Conservation (phyloP, 2,888 invertebrate genomes). For the Myopa testacea region DNA sequence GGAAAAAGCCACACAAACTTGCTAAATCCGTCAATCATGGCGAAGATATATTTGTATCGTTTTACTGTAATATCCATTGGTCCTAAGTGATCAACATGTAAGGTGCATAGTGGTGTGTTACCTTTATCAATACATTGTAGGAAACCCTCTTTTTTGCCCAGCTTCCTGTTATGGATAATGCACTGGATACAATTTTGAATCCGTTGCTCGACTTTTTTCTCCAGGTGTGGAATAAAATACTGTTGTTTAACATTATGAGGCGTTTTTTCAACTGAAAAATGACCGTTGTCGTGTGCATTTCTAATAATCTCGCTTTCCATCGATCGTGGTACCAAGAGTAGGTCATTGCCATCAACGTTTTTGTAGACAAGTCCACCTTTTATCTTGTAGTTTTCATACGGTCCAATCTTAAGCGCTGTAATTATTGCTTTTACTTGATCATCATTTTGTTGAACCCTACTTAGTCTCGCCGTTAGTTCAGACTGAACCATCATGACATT, state of each 20-base stretch:
- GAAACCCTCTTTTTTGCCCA: background rate
- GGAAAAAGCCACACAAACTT: no score
- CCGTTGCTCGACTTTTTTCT: background rate
- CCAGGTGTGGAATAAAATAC: conserved; percentile 18
- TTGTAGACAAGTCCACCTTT: no score
- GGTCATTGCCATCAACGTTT: no score
- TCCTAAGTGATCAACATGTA: conserved; percentile 16
- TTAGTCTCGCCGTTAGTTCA: no score
- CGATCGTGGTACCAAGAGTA: background rate
- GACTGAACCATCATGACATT: background rate
- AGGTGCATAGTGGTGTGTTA: conserved; percentile 9
- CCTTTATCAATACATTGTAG: conserved; percentile 12
- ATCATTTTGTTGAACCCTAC: no score
- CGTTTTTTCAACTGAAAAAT: conserved; percentile 3
- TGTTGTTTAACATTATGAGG: background rate
- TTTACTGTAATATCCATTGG: conserved; percentile 7
- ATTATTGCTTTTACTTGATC: no score
- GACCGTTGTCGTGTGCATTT: conserved; percentile 9
- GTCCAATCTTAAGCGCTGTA: no score
- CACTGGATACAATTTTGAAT: no score
- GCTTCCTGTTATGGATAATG: no score
- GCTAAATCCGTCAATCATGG: background rate
- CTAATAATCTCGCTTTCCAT: conserved; percentile 16
- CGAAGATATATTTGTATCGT: conserved; percentile 14
- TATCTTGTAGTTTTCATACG: no score